Percentiles rank a stretch among this genome's conserved stretches.
Evolutionary conservation across 2,113 vertebrate species (phyloP).

Genomic region (Rhinogobius similis): DNA sequence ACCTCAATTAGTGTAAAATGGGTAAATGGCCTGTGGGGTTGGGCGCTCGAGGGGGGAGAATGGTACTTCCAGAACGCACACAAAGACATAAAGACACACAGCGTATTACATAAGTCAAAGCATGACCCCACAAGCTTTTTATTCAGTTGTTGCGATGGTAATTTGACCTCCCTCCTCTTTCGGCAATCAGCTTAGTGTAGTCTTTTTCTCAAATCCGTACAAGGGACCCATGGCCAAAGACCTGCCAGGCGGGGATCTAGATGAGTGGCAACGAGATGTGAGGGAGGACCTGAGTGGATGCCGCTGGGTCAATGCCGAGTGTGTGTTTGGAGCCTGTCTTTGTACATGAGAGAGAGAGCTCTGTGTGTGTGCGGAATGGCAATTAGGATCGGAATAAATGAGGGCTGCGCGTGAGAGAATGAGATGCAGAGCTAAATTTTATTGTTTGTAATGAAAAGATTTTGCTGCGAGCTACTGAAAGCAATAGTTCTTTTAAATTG

Average conservation of each 20-base stretch:
- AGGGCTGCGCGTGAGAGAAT: constrained; percentile 5
- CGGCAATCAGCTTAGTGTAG: constrained; percentile 73
- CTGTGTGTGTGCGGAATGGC: constrained; percentile 34
- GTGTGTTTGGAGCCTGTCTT: constrained; percentile 15
- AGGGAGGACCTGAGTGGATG: constrained; percentile 39
- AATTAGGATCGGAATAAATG: constrained; percentile 32
- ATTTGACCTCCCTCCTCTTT: constrained; percentile 55
- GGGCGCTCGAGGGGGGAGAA: constrained; percentile 20
- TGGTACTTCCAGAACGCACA: constrained; percentile 61
- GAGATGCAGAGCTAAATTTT: background rate
- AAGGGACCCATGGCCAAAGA: constrained; percentile 63
- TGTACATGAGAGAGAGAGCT: constrained; percentile 10
- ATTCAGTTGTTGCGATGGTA: constrained; percentile 61
- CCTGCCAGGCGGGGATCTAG: constrained; percentile 45
- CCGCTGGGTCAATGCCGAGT: constrained; percentile 43
- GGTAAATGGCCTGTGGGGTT: constrained; percentile 65
- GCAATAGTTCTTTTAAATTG: constrained; percentile 8
- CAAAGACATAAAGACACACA: constrained; percentile 23
- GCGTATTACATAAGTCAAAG: constrained; percentile 70
- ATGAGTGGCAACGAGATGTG: constrained; percentile 54
- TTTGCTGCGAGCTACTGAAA: constrained; percentile 2
- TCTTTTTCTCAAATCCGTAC: constrained; percentile 67
- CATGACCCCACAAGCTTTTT: constrained; percentile 66
- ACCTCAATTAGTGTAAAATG: constrained; percentile 75
- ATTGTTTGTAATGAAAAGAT: constrained; percentile 13